Percentiles rank a stretch among this genome's conserved stretches.
Conservation (phyloP, 2,113 vertebrate genomes). For the Gallinago jamesoni region DNA sequence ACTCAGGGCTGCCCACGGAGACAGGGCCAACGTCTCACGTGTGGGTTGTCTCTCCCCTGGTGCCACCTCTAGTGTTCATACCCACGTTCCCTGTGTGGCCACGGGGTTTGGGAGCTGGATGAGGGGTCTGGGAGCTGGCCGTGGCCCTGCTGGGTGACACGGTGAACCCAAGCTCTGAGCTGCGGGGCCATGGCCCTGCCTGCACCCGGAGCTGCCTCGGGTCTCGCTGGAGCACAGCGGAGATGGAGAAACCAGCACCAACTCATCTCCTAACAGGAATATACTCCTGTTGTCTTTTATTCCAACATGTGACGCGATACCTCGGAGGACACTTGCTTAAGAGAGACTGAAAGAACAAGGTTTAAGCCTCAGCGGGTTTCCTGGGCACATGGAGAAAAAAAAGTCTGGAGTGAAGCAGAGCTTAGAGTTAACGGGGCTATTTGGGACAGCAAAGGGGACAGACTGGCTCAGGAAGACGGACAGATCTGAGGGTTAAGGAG, state of each 20-base stretch:
- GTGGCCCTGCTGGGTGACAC: fast-evolving
- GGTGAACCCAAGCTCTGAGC: fast-evolving
- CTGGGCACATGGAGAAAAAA: neutral
- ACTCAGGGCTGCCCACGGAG: fast-evolving
- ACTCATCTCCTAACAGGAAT: neutral
- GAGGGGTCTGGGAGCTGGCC: fast-evolving
- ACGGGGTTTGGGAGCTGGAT: neutral
- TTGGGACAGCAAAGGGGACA: neutral
- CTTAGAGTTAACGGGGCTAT: neutral
- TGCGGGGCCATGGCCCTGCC: fast-evolving
- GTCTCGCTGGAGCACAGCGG: fast-evolving
- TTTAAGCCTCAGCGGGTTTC: neutral
- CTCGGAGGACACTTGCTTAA: neutral
- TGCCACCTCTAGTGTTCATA: fast-evolving
- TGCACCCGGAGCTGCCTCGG: neutral
- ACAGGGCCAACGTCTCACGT: fast-evolving
- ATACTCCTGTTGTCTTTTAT: fast-evolving
- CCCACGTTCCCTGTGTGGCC: fast-evolving
- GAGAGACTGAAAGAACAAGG: neutral
- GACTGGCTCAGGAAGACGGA: neutral
- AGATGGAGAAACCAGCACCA: no score
- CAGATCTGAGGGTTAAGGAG: neutral
- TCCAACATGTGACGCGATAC: fast-evolving
- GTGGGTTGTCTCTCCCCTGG: neutral
- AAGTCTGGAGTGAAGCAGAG: neutral